Conservation (phyloP, 2,797 vertebrate species). For the Esox lucius region DNA sequence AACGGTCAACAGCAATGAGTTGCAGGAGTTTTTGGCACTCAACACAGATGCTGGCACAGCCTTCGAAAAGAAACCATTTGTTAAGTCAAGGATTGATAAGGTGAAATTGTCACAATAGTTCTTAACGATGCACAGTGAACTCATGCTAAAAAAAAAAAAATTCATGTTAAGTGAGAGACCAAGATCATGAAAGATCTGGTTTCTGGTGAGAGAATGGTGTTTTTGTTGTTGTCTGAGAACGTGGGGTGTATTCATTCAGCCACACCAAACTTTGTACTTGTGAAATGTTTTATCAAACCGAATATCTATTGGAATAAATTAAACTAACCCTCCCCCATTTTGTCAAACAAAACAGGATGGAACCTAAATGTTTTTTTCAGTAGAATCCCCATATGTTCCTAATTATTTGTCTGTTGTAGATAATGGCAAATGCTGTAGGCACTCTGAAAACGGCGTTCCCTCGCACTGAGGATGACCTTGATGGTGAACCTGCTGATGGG, state of each 20-base stretch:
- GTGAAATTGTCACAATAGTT: slow-evolving; percentile 58
- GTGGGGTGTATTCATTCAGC: neutral
- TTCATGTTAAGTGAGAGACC: neutral
- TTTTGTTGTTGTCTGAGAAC: neutral
- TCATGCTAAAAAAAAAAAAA: neutral
- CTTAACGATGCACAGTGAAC: neutral
- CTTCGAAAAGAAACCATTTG: slow-evolving; percentile 89
- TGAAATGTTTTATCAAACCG: no score
- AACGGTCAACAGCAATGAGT: slow-evolving; percentile 87
- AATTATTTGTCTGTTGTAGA: neutral
- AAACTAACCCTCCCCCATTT: no score
- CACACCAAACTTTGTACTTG: no score
- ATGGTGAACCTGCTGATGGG: slow-evolving; percentile 1
- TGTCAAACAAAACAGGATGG: no score
- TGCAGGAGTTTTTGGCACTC: slow-evolving; percentile 91
- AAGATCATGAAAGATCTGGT: neutral
- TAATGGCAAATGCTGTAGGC: slow-evolving; percentile 4
- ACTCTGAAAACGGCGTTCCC: slow-evolving; percentile 8
- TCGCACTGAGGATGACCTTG: neutral
- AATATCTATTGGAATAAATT: no score
- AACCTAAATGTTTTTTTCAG: no score
- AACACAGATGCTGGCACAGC: slow-evolving; percentile 84
- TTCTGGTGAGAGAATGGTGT: neutral
- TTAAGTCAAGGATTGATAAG: slow-evolving; percentile 94
- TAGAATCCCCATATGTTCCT: neutral